phyloP scores from a whole-genome alignment of 2,888 invertebrate genomes.

The Scotopteryx bipunctaria region DNA sequence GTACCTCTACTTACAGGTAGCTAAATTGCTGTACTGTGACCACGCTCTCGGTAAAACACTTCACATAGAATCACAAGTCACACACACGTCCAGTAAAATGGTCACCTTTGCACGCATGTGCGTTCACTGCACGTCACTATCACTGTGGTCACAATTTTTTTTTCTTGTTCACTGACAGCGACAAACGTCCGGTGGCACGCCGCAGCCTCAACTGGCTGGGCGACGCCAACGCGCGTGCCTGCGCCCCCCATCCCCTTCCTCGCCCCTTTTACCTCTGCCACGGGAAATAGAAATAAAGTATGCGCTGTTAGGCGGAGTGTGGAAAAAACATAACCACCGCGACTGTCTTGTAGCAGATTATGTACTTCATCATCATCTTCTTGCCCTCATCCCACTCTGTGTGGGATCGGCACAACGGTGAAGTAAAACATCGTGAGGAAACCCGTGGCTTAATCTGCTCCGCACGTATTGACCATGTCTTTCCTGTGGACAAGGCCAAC shows the following conservation, averaged over 20 bases:
- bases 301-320: slow-evolving; percentile 70
- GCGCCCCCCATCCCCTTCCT: slow-evolving; percentile 57
- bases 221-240: slow-evolving; percentile 78
- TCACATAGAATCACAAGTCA: slow-evolving; percentile 70
- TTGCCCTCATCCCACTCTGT: no score
- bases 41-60: slow-evolving; percentile 54
- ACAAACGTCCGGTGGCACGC: slow-evolving; percentile 60
- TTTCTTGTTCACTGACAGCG: slow-evolving; percentile 38
- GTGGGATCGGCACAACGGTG: no score
- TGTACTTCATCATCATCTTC: slow-evolving; percentile 35
- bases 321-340: slow-evolving; percentile 67
- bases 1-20: slow-evolving; percentile 65
- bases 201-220: slow-evolving; percentile 80
- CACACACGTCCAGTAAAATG: slow-evolving; percentile 51
- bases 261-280: slow-evolving; percentile 70
- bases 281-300: slow-evolving; percentile 82
- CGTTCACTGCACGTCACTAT: slow-evolving; percentile 71
- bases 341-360: slow-evolving; percentile 56
- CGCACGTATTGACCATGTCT: no score
- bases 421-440: no score
- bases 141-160: slow-evolving; percentile 64
- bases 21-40: slow-evolving; percentile 45
- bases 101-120: slow-evolving; percentile 65
- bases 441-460: no score
- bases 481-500: no score